Conservation (phyloP, 1,140 invertebrate genomes). For the Coptotermes formosanus region DNA sequence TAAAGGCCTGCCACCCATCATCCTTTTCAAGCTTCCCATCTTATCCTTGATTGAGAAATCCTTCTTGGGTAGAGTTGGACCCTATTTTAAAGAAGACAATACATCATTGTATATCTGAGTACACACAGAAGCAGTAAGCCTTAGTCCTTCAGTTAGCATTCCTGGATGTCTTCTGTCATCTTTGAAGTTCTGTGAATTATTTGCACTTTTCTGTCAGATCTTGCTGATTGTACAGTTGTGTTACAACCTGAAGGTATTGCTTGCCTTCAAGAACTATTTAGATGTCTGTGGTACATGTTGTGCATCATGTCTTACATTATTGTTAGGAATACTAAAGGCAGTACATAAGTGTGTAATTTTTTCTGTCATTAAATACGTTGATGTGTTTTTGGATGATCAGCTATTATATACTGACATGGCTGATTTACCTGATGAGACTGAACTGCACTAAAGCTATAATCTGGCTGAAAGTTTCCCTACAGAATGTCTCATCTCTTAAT, state of each 20-base stretch:
- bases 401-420: no score
- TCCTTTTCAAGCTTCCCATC: slow-evolving; percentile 51
- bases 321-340: no score
- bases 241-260: not conserved
- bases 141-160: not conserved
- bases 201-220: not conserved
- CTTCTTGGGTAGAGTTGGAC: slow-evolving; percentile 42
- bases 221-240: not conserved
- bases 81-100: slow-evolving; percentile 30
- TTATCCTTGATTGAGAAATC: slow-evolving; percentile 47
- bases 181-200: not conserved
- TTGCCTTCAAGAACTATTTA: no score
- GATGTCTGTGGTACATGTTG: no score
- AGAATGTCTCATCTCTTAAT: no score
- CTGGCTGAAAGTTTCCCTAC: no score
- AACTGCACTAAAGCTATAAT: no score
- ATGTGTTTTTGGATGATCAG: no score
- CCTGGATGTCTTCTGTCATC: not conserved
- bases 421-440: no score
- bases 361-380: no score
- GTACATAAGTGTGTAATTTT: no score
- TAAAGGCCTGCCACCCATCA: slow-evolving; percentile 52
- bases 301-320: no score
- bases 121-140: not conserved
- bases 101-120: slow-evolving; percentile 18